Conservation (phyloP, 37 sponge, comb jelly and placozoan species). For the Crambe crambe region DNA sequence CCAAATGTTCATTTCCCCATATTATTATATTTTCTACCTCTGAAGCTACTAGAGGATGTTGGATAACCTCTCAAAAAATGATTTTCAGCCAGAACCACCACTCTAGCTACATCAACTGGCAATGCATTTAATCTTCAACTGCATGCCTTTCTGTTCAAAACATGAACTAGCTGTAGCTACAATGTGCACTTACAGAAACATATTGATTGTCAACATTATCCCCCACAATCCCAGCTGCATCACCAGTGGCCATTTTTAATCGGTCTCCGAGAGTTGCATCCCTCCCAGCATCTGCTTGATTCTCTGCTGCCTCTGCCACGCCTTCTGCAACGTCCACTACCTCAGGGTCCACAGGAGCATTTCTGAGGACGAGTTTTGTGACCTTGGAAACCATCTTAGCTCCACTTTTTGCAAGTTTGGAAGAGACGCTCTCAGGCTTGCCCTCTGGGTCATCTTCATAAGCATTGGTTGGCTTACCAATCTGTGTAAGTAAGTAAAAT, state of each 20-base stretch:
- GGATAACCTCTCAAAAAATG: no score
- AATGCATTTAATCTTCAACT: no score
- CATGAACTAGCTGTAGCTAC: no score
- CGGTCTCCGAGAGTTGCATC: constrained; percentile 49
- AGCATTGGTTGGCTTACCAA: constrained; percentile 49
- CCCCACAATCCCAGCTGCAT: constrained; percentile 43
- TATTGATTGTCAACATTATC: constrained; percentile 63
- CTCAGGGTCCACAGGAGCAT: constrained; percentile 26
- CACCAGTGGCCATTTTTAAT: constrained; percentile 69
- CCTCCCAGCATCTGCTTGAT: constrained; percentile 64
- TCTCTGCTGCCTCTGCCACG: constrained; percentile 51
- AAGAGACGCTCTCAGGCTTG: constrained; percentile 46
- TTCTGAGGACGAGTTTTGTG: constrained; percentile 16
- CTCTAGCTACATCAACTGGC: no score
- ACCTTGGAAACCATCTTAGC: constrained; percentile 36
- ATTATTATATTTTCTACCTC: no score
- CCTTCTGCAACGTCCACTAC: constrained; percentile 5
- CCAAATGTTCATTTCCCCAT: no score
- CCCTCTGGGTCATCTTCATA: constrained; percentile 56
- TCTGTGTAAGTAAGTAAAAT: constrained; percentile 23
- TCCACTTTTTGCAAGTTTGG: constrained; percentile 38
- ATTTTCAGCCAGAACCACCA: no score
- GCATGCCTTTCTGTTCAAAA: no score
- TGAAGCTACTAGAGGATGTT: no score
- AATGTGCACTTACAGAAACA: constrained; percentile 27